Evolutionary conservation across 2,888 invertebrate genomes (phyloP).

Genomic region (Thysanoteuthis rhombus): DNA sequence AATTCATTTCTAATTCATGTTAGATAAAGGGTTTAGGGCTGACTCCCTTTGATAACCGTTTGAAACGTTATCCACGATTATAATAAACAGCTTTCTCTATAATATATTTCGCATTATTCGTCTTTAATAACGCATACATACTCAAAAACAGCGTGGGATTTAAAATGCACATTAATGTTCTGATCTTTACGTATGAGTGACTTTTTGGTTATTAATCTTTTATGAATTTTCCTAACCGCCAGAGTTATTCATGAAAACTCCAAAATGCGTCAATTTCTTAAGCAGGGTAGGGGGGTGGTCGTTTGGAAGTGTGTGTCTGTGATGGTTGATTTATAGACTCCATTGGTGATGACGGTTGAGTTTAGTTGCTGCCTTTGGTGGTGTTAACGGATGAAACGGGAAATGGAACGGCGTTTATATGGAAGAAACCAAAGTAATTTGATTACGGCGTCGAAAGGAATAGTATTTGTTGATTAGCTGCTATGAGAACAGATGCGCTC

Average conservation of each 20-base stretch:
- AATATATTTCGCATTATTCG: too few relatives aligned
- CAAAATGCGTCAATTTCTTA: not conserved
- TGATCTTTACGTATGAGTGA: too few relatives aligned
- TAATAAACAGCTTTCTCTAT: too few relatives aligned
- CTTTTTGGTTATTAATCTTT: not conserved
- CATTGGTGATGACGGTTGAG: not conserved
- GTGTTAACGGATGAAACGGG: not conserved
- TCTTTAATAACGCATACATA: too few relatives aligned
- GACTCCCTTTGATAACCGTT: too few relatives aligned
- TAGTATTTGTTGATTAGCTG: not conserved
- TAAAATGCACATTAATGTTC: too few relatives aligned
- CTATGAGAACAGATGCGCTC: not conserved
- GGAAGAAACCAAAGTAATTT: not conserved
- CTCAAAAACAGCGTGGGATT: too few relatives aligned
- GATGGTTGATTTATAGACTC: not conserved
- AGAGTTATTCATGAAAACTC: not conserved
- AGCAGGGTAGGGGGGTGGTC: not conserved
- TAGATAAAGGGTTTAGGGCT: too few relatives aligned
- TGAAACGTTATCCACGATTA: too few relatives aligned
- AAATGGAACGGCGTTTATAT: not conserved
- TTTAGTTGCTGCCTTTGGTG: not conserved
- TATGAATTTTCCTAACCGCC: not conserved
- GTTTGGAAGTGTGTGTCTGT: not conserved
- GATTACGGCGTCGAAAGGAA: not conserved
- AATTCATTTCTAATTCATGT: too few relatives aligned